Evolutionary conservation across 2,888 invertebrate genomes (phyloP).

Genomic region (Syrphus vitripennis): DNA sequence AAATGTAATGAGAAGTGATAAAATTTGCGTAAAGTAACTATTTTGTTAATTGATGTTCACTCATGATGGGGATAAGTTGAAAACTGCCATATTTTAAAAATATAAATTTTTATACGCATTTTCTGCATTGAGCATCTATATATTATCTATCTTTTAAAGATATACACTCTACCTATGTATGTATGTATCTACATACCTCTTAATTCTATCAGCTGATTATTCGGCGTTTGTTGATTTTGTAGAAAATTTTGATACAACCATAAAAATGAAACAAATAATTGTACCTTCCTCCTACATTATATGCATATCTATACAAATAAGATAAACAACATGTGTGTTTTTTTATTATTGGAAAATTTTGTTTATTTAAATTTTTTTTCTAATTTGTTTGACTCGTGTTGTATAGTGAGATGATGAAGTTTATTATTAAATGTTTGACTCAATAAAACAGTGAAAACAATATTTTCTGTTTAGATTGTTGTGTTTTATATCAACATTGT

Average conservation of each 20-base stretch:
- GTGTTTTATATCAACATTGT: neutral
- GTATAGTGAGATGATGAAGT: constrained; percentile 20
- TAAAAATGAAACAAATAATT: constrained; percentile 17
- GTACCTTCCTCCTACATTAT: too few relatives aligned
- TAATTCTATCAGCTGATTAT: constrained; percentile 43
- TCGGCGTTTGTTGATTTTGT: constrained; percentile 24
- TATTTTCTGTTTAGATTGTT: neutral
- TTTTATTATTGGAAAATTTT: constrained; percentile 9
- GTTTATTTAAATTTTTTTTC: constrained; percentile 1
- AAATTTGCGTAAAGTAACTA: too few relatives aligned
- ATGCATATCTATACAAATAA: neutral
- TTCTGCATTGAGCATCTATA: too few relatives aligned
- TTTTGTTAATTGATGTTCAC: neutral
- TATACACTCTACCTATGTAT: neutral
- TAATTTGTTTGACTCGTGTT: constrained; percentile 51
- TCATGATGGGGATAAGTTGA: neutral
- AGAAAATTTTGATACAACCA: constrained; percentile 50
- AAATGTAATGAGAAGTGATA: neutral
- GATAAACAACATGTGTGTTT: constrained; percentile 42
- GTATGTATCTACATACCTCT: neutral
- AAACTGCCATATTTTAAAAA: neutral
- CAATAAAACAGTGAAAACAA: neutral
- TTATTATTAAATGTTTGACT: constrained; percentile 35
- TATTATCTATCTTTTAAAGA: too few relatives aligned
- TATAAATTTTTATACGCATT: too few relatives aligned